Base-by-base conservation (phyloP, 2,888 invertebrate species). In the Acanthosepion pharaonis region DNA sequence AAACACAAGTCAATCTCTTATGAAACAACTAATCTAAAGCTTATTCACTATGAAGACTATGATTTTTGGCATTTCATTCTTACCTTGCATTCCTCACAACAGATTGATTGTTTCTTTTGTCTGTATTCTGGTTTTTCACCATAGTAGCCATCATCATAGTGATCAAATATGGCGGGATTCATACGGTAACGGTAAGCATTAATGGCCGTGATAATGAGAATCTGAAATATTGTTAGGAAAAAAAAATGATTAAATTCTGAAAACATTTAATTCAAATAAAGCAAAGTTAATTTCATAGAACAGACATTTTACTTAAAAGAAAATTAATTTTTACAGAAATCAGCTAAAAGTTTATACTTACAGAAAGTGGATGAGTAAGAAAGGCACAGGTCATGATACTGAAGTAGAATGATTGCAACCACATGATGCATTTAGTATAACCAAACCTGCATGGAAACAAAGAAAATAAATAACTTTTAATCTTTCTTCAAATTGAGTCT, bases 351-450 rank as follows among this genome's bases (percentile, higher is more conserved):
- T 42, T 94, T 48, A 15, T 49, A 96, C 97, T 96, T 95, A 97
- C 97, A 95, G 97, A 95, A 18, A 97, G 33, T n/a, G 97, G 97
- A 93, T 97, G 97, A 28, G 96, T 96, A 64, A 97, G 96, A 96
- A 97, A 97, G 55, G 97, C 95, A 95, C 97, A 97, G 93, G 97
- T 96, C 94, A 97, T 96, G 94, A 97, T 95, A 94, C 97, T 97
- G 96, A 97, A 97, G 96, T 97, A 97, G 18, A 97, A 96, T 1
- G 97, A 97, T 96, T 97, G 97, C 92, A 97, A 95, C 97, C 97
- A 97, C 95, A 96, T 95, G 2, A 96, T 96, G 94, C 97, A 97
- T 95, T 96, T 97, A 15, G 96, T 96, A 20, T 95, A 95, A 25
- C 97, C 97, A 96, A 97, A 97, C 95, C 97, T 97, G 96, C 25